Evolutionary conservation across 2,113 vertebrate genomes (phyloP).

Genomic region (Elachura formosa): DNA sequence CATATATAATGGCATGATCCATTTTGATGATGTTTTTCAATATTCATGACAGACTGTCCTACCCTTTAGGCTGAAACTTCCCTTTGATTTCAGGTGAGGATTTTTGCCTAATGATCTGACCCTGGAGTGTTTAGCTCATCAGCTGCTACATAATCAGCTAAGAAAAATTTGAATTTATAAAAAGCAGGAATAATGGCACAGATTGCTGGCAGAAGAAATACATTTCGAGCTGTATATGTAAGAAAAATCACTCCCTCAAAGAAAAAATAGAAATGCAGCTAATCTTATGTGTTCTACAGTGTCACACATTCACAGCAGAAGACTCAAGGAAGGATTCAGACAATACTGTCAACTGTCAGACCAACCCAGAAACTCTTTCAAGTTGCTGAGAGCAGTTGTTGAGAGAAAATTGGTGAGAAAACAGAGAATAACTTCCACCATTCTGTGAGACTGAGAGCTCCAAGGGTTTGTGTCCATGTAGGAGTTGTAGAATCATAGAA

Average conservation of each 20-base stretch:
- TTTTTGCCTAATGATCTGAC: slow-evolving; percentile 16
- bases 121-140: slow-evolving; percentile 1
- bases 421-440: not conserved
- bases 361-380: not conserved
- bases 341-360: not conserved
- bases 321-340: not conserved
- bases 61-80: slow-evolving; percentile 8
- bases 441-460: not conserved
- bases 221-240: not conserved
- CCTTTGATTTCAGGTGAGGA: slow-evolving; percentile 18
- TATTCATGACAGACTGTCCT: slow-evolving; percentile 5
- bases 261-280: not conserved
- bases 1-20: not conserved
- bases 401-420: not conserved
- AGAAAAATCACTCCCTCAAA: not conserved
- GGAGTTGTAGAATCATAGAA: not conserved
- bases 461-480: not conserved
- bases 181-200: not conserved
- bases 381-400: not conserved
- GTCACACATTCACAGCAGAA: not conserved
- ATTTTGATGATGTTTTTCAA: slow-evolving; percentile 19
- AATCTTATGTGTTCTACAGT: not conserved
- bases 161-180: slow-evolving; percentile 20
- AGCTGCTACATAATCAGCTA: not conserved
- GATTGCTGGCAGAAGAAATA: not conserved